Conservation (phyloP, 2,113 vertebrate species). For the Sturnira hondurensis region DNA sequence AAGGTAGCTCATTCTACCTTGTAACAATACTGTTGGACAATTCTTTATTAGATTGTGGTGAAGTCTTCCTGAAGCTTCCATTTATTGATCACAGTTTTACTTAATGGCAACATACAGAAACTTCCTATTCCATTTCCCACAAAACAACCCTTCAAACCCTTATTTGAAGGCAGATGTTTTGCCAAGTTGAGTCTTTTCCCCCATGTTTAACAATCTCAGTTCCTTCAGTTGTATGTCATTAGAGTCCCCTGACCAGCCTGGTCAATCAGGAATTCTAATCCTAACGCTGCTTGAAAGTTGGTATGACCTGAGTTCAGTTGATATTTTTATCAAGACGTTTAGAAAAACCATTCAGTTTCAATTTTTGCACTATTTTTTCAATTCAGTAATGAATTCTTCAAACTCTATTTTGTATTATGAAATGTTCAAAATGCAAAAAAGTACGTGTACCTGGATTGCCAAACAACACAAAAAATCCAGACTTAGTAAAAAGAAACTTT, state of each 20-base stretch:
- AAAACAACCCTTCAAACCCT: not conserved
- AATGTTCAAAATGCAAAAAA: constrained; percentile 17
- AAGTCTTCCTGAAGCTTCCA: not conserved
- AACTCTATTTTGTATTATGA: not conserved
- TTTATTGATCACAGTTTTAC: not conserved
- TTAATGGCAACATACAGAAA: not conserved
- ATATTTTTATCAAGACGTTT: not conserved
- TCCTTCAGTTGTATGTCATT: not conserved
- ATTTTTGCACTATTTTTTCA: not conserved
- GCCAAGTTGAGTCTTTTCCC: not conserved
- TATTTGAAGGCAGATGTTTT: not conserved
- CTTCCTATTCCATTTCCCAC: not conserved
- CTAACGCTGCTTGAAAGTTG: not conserved
- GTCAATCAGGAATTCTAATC: not conserved
- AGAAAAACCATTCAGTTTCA: not conserved
- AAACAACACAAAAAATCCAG: not conserved
- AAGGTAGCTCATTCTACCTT: not conserved
- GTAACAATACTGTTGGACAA: not conserved
- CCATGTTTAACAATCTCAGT: not conserved
- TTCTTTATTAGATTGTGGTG: not conserved
- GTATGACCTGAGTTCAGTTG: not conserved
- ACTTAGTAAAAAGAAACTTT: not conserved
- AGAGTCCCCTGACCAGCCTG: not conserved
- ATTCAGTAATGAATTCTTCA: not conserved
- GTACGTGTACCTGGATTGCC: not conserved